These are phyloP conservation scores for Philonicus albiceps DNA, from an alignment of 2,888 invertebrate species.

Conservation along the genomic window DNA sequence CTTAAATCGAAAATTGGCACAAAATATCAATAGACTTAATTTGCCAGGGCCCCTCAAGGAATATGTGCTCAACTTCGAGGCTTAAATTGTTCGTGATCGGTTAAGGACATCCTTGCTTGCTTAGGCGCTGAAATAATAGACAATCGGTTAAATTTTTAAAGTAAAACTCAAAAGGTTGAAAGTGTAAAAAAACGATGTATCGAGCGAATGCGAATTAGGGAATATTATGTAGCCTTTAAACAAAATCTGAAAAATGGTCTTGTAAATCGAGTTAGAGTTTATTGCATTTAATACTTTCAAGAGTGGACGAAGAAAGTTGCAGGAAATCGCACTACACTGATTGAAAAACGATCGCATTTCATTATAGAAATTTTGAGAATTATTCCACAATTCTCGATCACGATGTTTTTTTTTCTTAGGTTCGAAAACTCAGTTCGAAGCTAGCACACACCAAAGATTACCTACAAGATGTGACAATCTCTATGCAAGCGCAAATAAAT, in stretches of 20 bases:
- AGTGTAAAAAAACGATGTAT: neutral
- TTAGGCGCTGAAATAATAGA: neutral
- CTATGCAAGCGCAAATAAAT: too few species aligned
- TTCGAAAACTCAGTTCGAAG: too few species aligned
- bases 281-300: neutral
- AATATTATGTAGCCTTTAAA: neutral
- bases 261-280: neutral
- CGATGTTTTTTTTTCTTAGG: too few species aligned
- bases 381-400: too few species aligned
- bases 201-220: neutral
- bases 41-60: constrained; percentile 74
- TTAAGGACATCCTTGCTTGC: neutral
- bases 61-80: constrained; percentile 74
- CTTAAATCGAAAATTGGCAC: constrained; percentile 70
- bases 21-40: constrained; percentile 72
- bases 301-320: neutral
- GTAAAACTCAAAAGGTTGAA: neutral
- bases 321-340: too few species aligned
- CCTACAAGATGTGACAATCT: too few species aligned
- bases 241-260: neutral
- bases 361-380: too few species aligned
- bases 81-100: constrained; percentile 53
- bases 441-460: too few species aligned
- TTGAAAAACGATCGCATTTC: too few species aligned
- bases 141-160: neutral